phyloP scores from a whole-genome alignment of 92 coral and sea anemone genomes.

The Meandrina meandrites region DNA sequence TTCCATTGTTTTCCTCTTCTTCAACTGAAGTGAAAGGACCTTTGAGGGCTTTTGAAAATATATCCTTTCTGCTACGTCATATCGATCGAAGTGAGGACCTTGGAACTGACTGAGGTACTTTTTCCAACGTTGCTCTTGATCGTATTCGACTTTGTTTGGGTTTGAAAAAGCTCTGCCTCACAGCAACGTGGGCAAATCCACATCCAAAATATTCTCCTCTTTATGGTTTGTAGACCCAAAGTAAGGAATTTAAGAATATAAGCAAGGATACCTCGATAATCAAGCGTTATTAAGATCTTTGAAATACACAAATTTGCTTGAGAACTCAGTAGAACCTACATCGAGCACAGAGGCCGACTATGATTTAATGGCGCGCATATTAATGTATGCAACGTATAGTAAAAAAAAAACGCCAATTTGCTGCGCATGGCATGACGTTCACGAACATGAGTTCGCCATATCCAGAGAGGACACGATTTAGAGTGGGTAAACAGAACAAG shows the following conservation, averaged over 20 bases:
- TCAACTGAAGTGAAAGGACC: constrained; percentile 1
- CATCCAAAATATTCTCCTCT: constrained; percentile 28
- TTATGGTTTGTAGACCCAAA: constrained; percentile 1
- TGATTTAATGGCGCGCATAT: constrained; percentile 1
- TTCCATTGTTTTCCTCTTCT: neutral
- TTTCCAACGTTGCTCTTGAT: constrained; percentile 5
- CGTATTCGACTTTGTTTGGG: constrained; percentile 10
- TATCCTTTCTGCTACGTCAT: neutral
- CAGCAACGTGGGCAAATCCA: constrained; percentile 36
- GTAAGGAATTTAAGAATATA: neutral
- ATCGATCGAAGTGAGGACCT: neutral
- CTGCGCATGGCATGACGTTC: neutral
- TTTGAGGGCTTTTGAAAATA: constrained; percentile 1
- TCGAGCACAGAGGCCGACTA: constrained; percentile 9
- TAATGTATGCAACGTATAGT: neutral
- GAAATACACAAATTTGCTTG: neutral
- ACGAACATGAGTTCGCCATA: neutral
- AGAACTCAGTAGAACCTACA: constrained; percentile 3
- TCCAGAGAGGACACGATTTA: neutral
- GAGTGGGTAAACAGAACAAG: neutral
- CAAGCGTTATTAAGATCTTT: neutral
- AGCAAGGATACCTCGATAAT: neutral
- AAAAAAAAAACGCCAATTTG: neutral
- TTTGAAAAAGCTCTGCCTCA: constrained; percentile 22
- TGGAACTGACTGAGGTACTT: neutral